Base-by-base conservation (phyloP, 2,797 vertebrate genomes). In the Myotis myotis region DNA sequence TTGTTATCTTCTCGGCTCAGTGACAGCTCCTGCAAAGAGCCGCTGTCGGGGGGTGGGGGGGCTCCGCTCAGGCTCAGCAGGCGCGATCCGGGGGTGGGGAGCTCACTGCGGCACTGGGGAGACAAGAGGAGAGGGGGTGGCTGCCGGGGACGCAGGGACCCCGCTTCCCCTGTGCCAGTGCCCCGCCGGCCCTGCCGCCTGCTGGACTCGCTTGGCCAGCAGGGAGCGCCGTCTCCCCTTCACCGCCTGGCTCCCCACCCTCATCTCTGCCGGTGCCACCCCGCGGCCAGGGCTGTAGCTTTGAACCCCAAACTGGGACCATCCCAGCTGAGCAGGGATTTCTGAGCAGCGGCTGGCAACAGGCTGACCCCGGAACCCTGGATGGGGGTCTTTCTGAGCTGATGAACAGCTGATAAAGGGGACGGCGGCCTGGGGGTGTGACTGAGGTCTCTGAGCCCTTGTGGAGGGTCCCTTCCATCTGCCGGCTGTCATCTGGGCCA, bases 21-120 rank as follows among this genome's bases (percentile, higher is more conserved):
- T 2, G 25, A 38, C 15, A 53, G 57, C 33, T 85, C 16, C 6
- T 6, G 47, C 23, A 60, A 62, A 33, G 20, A 70, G 36, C 36
- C 6, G 44, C 4, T 16, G 20, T 72, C n/a, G 1, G 41, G 41
- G 41, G 41, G 41, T 8, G 41, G 41, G 41, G 41, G 41, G 41
- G 8, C 19, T 62, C 1, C 1, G 8, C 11, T 8, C 11, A 41
- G 41, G 19, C 83, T 57, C 84, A 17, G 60, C 79, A 33, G 72
- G 49, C 28, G 38, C 23, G 2, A 7, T 36, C 82, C 20, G 4
- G 51, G 16, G 30, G 7, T 8, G 22, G 10, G 49, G 25, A 47
- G 60, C 20, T 97, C 95, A 97, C 66, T 97, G 91, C 0, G 91
- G 96, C 89, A 96, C 97, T 97, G 93, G 2, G 5, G 86, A 22